Percentiles rank a stretch among this genome's conserved stretches.
Evolutionary conservation across 2,113 vertebrate species (phyloP).

Genomic region (Mormyrus iriodes): DNA sequence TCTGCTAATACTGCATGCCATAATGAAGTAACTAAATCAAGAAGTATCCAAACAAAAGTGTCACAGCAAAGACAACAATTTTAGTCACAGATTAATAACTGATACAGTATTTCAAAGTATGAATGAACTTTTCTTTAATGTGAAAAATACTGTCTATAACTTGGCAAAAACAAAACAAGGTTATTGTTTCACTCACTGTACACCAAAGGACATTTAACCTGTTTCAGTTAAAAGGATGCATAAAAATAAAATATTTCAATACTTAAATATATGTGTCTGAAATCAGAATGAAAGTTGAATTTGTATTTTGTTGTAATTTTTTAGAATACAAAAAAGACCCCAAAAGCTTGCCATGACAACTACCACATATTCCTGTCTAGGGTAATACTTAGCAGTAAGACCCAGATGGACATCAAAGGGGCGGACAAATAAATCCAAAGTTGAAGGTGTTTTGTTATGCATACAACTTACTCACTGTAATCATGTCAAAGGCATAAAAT

Average conservation of each 20-base stretch:
- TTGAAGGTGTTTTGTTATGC: constrained; percentile 1
- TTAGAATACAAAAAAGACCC: constrained; percentile 9
- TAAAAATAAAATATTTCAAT: constrained; percentile 7
- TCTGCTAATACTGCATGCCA: background rate
- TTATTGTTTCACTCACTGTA: background rate
- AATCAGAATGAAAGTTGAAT: background rate
- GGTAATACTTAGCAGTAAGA: constrained; percentile 2
- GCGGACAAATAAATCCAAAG: background rate
- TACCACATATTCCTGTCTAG: background rate
- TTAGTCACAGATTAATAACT: background rate
- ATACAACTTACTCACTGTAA: constrained; percentile 9
- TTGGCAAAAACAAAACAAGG: constrained; percentile 3
- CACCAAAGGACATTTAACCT: constrained; percentile 6
- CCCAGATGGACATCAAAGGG: background rate
- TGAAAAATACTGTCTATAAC: constrained; percentile 7
- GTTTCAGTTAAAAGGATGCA: constrained; percentile 1
- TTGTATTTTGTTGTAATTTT: background rate
- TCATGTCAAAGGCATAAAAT: background rate
- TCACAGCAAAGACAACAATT: background rate
- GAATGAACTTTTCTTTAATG: constrained; percentile 5
- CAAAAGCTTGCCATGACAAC: constrained; percentile 8
- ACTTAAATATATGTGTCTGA: constrained; percentile 5
- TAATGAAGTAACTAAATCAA: background rate
- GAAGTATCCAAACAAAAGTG: background rate
- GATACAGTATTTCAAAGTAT: background rate